Base-by-base conservation (phyloP, 1,140 invertebrate genomes). In the Pogonus chalceus region DNA sequence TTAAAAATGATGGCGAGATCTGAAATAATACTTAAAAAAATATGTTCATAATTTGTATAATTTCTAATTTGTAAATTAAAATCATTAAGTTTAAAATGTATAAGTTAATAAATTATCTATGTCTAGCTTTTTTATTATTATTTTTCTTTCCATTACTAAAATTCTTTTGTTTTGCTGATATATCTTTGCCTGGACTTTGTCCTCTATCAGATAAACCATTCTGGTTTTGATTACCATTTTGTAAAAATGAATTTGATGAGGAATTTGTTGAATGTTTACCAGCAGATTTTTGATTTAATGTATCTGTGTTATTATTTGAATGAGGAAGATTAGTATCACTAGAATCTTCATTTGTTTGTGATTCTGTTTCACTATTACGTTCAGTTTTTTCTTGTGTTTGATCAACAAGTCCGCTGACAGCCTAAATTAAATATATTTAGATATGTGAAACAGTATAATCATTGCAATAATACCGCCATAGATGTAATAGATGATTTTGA, bases 401-500 rank as follows among this genome's bases (percentile, higher is more conserved):
- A 67, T 87, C 84, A 55, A 82, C 79, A 49, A 85, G 75, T 49
- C 88, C 89, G 75, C 85, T 90, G 2, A 92, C 89, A 66, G 89
- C 89, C 85, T 90, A 69, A 59, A 81, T 20, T 39, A 54, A 54
- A 26, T 9, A 51, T 16, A 52, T 20, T 35, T 48, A 57, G 22
- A 20, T 22, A 43, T 21, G 23, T 24, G 23, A 48, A 24, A n/a
- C 26, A 18, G 3, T 54, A 12, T 31, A 49, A 50, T 51, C 26
- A 54, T 20, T 52, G 35, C 57, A 53, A 64, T 79, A 85, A 84
- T 76, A 94, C 92, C 57, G 92, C 92, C 82, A 94, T 94, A 21
- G 94, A 97, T 20, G 96, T 98, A 50, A 98, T 97, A 14, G 94
- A 97, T 20, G 95, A 98, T 75, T 97, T 97, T 1, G 94, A 98